Base-by-base conservation (phyloP, 2,797 vertebrate genomes). In the Cyclopterus lumpus region DNA sequence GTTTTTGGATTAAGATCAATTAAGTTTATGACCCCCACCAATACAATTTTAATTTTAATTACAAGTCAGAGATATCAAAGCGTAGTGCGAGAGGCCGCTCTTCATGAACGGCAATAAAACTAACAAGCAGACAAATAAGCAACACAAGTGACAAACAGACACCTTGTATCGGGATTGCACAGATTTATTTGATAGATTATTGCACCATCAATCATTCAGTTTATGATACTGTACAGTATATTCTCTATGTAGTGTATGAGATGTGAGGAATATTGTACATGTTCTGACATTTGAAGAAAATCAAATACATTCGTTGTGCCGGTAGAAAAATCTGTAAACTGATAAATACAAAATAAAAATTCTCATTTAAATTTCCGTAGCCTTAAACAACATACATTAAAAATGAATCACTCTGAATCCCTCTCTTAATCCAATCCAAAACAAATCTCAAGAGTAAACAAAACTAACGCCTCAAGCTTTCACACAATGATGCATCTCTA, bases 101-200 rank as follows among this genome's bases (percentile, higher is more conserved):
- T 28, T 79, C 8, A 22, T 30, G 48, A 81, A 69, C 67, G 67
- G 63, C 63, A 57, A 70, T 77, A 80, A 86, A 75, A 68, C 38
- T 0, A 69, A 54, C 8, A 8, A 57, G 51, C 72, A 53, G 67
- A 84, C 20, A 75, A 75, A 71, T 62, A 73, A 66, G 62, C 15
- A 58, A 61, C n/a, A 73, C 54, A 71, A 65, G 73, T 12, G 73
- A 81, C 51, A 79, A 69, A 75, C 38, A 32, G 24, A 67, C 57
- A 65, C 72, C 24, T 71, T 7, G 1, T 14, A 42, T 75, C 67
- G 64, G 18, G 28, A 88, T 79, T 77, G 77, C 63, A 87, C 74
- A 81, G 22, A 78, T 92, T 93, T 93, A 89, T 87, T 92, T 58
- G 26, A 85, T 12, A 78, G 38, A 75, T 28, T 70, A 40, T 36